phyloP scores from a whole-genome alignment of 2,113 vertebrate genomes.

The Pseudopodoces humilis region DNA sequence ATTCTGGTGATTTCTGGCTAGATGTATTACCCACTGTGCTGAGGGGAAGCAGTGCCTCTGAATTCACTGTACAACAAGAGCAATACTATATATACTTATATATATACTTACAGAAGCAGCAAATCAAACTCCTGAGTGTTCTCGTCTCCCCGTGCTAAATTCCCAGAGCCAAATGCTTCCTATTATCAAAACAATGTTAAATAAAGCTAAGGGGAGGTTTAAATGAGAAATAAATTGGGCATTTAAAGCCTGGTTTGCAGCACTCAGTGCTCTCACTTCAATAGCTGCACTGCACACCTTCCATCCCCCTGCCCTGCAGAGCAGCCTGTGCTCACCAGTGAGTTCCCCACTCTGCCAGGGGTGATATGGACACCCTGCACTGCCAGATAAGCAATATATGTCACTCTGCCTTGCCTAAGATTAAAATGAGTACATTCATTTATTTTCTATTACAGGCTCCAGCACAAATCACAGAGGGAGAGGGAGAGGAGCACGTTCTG shows the following conservation, averaged over 20 bases:
- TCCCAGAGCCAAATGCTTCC: neutral
- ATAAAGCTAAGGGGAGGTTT: neutral
- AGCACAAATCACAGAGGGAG: neutral
- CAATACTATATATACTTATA: neutral
- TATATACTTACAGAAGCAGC: neutral
- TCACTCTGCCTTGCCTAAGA: neutral
- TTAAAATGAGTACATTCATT: neutral
- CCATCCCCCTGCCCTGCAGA: neutral
- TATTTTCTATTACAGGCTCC: neutral
- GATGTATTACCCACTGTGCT: neutral
- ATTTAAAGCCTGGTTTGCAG: neutral
- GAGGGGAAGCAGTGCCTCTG: neutral
- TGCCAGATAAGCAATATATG: neutral
- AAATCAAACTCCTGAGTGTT: neutral
- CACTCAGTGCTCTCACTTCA: neutral
- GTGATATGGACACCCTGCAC: neutral
- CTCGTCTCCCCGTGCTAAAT: neutral
- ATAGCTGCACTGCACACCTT: neutral
- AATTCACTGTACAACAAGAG: neutral
- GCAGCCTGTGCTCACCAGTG: neutral
- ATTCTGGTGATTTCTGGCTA: neutral
- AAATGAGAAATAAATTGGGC: neutral
- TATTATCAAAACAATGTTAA: neutral
- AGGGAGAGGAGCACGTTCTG: neutral
- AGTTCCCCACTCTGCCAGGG: neutral